Percentiles rank a stretch among this genome's conserved stretches.
phyloP scores from a whole-genome alignment of 2,113 vertebrate genomes.

The Alligator mississippiensis region DNA sequence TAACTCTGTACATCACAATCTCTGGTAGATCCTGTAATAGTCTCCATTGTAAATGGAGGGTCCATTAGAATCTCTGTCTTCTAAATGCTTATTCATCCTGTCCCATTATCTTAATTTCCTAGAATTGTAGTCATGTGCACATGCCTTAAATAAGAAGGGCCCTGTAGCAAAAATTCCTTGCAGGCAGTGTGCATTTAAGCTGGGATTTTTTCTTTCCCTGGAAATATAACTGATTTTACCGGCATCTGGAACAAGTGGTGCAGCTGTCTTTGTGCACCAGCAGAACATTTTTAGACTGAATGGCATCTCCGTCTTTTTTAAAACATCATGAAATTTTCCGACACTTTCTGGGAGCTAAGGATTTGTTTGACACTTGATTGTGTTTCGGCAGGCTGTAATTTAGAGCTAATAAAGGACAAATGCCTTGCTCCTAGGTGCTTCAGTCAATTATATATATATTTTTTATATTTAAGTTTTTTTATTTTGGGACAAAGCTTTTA shows the following conservation, averaged over 20 bases:
- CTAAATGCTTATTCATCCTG: neutral
- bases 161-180: rapidly evolving
- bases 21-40: neutral
- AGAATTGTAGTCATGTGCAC: neutral
- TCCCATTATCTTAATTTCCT: neutral
- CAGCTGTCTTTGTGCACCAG: neutral
- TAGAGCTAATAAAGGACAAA: neutral
- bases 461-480: neutral
- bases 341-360: neutral
- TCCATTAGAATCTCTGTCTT: neutral
- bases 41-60: neutral
- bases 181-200: rapidly evolving
- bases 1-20: neutral
- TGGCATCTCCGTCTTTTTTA: neutral
- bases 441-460: neutral
- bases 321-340: neutral
- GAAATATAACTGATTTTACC: neutral
- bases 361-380: neutral
- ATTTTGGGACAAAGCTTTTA: neutral
- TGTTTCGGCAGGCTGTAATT: neutral
- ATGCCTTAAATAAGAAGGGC: rapidly evolving
- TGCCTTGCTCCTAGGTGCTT: neutral
- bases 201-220: neutral
- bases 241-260: neutral
- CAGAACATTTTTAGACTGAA: neutral